Evolutionary conservation across 2,797 vertebrate species (phyloP).

Genomic region (Pangasius larnaudii): DNA sequence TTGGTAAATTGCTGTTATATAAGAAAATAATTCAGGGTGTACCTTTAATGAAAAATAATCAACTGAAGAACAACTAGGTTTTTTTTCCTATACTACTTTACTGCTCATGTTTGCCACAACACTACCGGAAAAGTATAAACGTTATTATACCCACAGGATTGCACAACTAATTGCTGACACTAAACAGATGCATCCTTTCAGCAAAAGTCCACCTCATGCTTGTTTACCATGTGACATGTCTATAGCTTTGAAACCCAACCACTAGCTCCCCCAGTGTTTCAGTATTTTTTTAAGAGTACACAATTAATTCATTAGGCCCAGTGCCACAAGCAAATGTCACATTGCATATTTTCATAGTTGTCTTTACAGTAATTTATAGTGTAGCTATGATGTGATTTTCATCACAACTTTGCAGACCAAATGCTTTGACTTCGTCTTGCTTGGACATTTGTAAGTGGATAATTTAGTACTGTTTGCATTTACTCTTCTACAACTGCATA

Average conservation of each 20-base stretch:
- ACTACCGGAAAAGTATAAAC: neutral
- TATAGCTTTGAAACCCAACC: neutral
- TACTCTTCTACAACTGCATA: neutral
- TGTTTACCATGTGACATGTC: neutral
- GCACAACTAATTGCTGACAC: neutral
- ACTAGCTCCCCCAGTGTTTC: neutral
- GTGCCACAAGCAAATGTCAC: neutral
- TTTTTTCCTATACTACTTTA: neutral
- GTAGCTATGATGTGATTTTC: neutral
- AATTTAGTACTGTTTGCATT: constrained; percentile 15
- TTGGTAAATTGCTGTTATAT: neutral
- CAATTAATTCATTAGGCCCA: neutral
- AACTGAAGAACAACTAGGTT: neutral
- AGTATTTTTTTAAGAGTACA: neutral
- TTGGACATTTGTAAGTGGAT: neutral
- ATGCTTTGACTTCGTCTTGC: neutral
- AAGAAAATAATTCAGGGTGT: no score
- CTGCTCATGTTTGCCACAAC: neutral
- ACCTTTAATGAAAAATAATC: no score
- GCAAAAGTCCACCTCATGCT: neutral
- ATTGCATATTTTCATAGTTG: neutral
- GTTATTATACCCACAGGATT: neutral
- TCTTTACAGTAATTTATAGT: neutral
- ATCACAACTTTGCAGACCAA: neutral
- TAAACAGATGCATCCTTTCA: neutral